Evolutionary conservation across 2,888 invertebrate genomes (phyloP).

Genomic region (Chromoteleia sp.): DNA sequence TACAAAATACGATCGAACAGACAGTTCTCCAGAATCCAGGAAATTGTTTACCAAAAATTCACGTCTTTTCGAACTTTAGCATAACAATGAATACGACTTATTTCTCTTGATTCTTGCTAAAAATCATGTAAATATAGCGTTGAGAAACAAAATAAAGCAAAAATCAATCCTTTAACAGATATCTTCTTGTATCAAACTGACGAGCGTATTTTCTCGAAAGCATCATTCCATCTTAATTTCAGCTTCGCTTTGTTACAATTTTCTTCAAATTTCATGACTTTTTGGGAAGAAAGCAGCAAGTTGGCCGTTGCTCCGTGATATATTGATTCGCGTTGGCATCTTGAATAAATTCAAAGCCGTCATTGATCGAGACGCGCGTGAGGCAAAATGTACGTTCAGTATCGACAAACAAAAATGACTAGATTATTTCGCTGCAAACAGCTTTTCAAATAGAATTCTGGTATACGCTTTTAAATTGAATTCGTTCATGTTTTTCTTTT

Average conservation of each 20-base stretch:
- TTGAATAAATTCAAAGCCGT: conserved; percentile 45
- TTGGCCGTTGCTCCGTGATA: not conserved
- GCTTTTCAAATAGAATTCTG: conserved; percentile 19
- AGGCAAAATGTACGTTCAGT: conserved; percentile 36
- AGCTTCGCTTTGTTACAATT: not conserved
- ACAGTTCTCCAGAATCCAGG: no score
- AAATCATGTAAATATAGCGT: no score
- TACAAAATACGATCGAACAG: no score
- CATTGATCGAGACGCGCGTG: conserved; percentile 45
- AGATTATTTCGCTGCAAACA: conserved; percentile 22
- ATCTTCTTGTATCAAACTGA: no score
- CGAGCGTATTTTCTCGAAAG: no score
- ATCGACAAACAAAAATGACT: conserved; percentile 27
- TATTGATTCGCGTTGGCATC: conserved; percentile 52
- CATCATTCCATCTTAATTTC: no score
- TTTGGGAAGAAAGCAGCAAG: not conserved
- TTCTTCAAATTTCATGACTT: not conserved
- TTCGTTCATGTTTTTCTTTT: not conserved
- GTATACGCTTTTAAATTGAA: conserved; percentile 4
- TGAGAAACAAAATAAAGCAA: no score
- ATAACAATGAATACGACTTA: no score
- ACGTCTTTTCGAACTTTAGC: no score
- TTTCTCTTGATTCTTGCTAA: no score
- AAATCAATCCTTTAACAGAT: no score
- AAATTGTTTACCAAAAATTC: no score